Base-by-base conservation (phyloP, 2,797 vertebrate genomes). In the Euthynnus affinis region DNA sequence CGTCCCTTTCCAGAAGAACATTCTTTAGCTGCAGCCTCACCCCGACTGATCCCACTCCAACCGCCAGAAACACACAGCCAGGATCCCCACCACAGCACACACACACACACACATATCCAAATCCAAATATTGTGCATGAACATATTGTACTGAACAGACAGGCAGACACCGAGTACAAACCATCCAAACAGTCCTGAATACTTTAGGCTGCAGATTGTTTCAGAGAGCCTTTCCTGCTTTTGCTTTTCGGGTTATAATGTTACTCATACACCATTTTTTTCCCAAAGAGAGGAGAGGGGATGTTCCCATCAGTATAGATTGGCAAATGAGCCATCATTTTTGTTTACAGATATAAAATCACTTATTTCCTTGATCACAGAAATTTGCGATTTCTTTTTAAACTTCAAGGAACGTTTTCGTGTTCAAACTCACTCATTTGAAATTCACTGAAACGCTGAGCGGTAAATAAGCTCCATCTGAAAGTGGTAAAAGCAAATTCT, bases 11-110 rank as follows among this genome's bases (percentile, higher is more conserved):
- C 90, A 89, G 80, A 82, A 82, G 70, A 81, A 63, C 87, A 92
- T 91, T 92, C 89, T 88, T 92, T 27, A 57, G 80, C 69, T 34
- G 71, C 76, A 25, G 69, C 73, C 88, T 90, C 85, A 82, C 78
- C 76, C 78, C 48, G 22, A 79, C 80, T 88, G 81, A 88, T 86
- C 81, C 76, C 55, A 8, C 51, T 89, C 78, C 74, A 84, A 71
- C 65, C 32, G 59, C 85, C 57, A 78, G 59, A 80, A 65, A 80
- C 80, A 68, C 71, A 57, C 71, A 53, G 56, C 62, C 65, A 49
- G 71, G 62, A 61, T 61, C 48, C 59, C 48, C 44, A 69, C 44
- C 48, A 32, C 29, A 56, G 34, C 23, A 37, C 23, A 58, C 74
- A 29, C 59, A 51, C 49, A 55, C 48, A 40, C 53, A 66, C 29